Percentiles rank a stretch among this genome's conserved stretches.
These are phyloP conservation scores for Stegodyphus dumicola DNA, from an alignment of 1,140 invertebrate species.

Conservation along the genomic window DNA sequence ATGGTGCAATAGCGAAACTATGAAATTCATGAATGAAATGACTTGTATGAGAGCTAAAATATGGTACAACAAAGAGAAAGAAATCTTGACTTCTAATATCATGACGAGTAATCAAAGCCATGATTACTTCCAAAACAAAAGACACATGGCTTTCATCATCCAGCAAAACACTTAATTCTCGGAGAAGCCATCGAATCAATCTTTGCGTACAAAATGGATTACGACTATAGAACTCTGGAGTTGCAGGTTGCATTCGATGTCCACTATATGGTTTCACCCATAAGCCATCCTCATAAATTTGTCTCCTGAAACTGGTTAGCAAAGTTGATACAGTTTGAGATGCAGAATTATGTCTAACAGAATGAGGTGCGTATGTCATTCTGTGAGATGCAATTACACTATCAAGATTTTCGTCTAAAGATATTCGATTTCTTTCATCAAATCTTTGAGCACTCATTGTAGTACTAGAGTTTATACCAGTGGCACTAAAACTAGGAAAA, in stretches of 20 bases:
- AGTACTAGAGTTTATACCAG: too few species aligned
- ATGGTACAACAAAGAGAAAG: slow-evolving; percentile 70
- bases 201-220: slow-evolving; percentile 84
- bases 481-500: too few species aligned
- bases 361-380: slow-evolving; percentile 47
- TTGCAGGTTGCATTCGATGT: slow-evolving; percentile 77
- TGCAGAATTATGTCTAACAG: slow-evolving; percentile 29
- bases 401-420: neutral
- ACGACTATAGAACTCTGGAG: slow-evolving; percentile 78
- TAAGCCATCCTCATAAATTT: slow-evolving; percentile 80
- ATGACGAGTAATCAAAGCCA: slow-evolving; percentile 76
- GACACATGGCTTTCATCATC: slow-evolving; percentile 72
- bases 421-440: slow-evolving; percentile 66
- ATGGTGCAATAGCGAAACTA: slow-evolving; percentile 85
- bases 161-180: slow-evolving; percentile 80
- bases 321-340: slow-evolving; percentile 52
- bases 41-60: slow-evolving; percentile 67
- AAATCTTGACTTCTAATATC: slow-evolving; percentile 82
- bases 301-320: slow-evolving; percentile 73
- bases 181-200: slow-evolving; percentile 86
- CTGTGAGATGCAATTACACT: slow-evolving; percentile 18
- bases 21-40: slow-evolving; percentile 92
- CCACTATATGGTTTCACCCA: slow-evolving; percentile 77
- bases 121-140: slow-evolving; percentile 77
- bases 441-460: slow-evolving; percentile 73